Evolutionary conservation across 2,113 vertebrate species (phyloP).

Genomic region (Clarias macrocephalus): DNA sequence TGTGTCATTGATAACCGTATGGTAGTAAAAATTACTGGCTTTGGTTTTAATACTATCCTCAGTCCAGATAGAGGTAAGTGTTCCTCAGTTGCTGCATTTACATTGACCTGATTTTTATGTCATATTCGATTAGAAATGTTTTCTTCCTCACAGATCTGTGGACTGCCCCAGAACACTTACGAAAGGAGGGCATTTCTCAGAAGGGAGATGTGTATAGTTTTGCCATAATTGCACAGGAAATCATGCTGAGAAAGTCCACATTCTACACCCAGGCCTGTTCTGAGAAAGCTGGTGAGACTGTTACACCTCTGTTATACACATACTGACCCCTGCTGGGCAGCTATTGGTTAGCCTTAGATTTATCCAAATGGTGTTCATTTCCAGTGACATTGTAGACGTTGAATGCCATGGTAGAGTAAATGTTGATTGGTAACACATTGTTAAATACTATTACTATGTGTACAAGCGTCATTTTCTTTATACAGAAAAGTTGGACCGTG

Average conservation of each 20-base stretch:
- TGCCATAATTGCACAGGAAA: conserved; percentile 92
- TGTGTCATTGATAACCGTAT: conserved; percentile 95
- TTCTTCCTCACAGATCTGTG: conserved; percentile 82
- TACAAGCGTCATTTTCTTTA: conserved; percentile 21
- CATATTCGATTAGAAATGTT: not conserved
- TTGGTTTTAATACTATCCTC: conserved; percentile 89
- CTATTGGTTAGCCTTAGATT: not conserved
- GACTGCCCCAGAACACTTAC: conserved; percentile 92
- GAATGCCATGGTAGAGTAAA: not conserved
- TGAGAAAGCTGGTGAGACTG: conserved; percentile 60
- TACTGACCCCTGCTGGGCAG: conserved; percentile 40
- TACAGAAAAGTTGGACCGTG: conserved; percentile 86
- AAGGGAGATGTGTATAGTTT: conserved; percentile 97
- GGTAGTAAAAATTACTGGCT: conserved; percentile 98
- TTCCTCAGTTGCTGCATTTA: not conserved
- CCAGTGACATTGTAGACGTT: not conserved
- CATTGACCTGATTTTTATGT: not conserved
- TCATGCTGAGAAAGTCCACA: conserved; percentile 84
- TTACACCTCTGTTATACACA: conserved; percentile 1
- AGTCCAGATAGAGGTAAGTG: conserved; percentile 79
- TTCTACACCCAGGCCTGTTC: conserved; percentile 81
- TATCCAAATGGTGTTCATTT: not conserved
- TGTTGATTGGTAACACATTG: not conserved
- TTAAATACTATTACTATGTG: not conserved
- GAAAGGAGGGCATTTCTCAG: conserved; percentile 80